Percentiles rank a stretch among this genome's conserved stretches.
These are phyloP conservation scores for Cyprinus carpio DNA, from an alignment of 2,113 vertebrate genomes.

Conservation along the genomic window DNA sequence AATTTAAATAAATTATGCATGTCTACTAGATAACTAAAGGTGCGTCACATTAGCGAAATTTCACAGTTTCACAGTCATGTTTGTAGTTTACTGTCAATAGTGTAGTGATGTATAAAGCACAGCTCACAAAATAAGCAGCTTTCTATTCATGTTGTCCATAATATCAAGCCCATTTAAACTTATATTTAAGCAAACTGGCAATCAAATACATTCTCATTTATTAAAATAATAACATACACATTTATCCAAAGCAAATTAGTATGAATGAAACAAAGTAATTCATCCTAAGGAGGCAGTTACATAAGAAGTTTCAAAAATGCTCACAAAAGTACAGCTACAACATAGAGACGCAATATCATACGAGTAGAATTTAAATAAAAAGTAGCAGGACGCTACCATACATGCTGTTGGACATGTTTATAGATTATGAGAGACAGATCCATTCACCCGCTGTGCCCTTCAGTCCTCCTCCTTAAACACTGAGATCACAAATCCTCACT, in stretches of 20 bases:
- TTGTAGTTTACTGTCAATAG: no score
- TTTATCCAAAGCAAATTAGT: no score
- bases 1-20: not conserved
- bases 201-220: no score
- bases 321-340: not conserved
- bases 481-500: conserved; percentile 59
- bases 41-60: no score
- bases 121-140: not conserved
- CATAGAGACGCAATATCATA: not conserved
- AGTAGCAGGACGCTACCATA: not conserved
- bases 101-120: no score
- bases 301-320: not conserved
- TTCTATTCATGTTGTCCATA: not conserved
- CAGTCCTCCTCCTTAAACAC: conserved; percentile 64
- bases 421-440: not conserved
- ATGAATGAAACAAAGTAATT: no score
- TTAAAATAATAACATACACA: no score
- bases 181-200: no score
- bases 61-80: no score
- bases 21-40: not conserved
- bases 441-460: conserved; percentile 20
- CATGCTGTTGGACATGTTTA: conserved; percentile 8
- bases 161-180: not conserved
- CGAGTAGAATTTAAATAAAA: not conserved
- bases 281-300: not conserved